Evolutionary conservation across 2,113 vertebrate genomes (phyloP).

Genomic region (zebrafish (Danio rerio)): GRCz12tu NC_133177.1:48761501-48762000

Average conservation of each 20-base stretch:
- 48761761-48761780: slow-evolving; percentile 41
- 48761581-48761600: neutral
- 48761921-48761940: too few relatives aligned
- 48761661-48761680: neutral
- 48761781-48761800: too few relatives aligned
- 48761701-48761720: neutral
- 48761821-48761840: too few relatives aligned
- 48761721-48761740: neutral
- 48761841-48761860: too few relatives aligned
- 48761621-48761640: slow-evolving; percentile 18
- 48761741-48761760: slow-evolving; percentile 37
- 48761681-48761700: neutral
- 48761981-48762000: too few relatives aligned
- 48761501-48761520: slow-evolving; percentile 25
- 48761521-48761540: slow-evolving; percentile 7
- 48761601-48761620: neutral
- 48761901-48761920: too few relatives aligned
- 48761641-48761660: slow-evolving; percentile 33
- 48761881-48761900: too few relatives aligned
- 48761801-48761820: too few relatives aligned
- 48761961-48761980: too few relatives aligned
- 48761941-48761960: too few relatives aligned
- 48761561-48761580: neutral
- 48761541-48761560: slow-evolving; percentile 11
- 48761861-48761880: too few relatives aligned